Percentiles rank a stretch among this genome's conserved stretches.
Conservation (phyloP, 1,140 invertebrate species). For the Apis florea region DNA sequence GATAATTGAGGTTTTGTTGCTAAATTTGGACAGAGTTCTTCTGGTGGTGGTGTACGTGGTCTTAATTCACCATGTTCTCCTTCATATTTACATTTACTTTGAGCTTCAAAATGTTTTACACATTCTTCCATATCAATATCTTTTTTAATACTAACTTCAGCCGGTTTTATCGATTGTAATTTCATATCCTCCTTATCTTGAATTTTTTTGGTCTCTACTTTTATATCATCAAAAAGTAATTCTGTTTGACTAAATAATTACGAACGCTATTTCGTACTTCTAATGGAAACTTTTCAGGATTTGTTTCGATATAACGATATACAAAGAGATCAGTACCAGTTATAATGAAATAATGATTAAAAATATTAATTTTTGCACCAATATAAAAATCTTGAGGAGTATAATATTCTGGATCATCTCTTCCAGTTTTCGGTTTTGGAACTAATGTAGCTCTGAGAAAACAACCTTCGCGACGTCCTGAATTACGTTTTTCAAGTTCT, state of each 20-base stretch:
- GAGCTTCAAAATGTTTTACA: not conserved
- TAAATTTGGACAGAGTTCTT: conserved; percentile 36
- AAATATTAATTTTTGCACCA: conserved; percentile 83
- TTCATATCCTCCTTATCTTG: not conserved
- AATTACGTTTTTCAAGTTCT: conserved; percentile 84
- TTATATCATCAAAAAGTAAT: conserved; percentile 51
- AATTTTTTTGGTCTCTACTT: conserved; percentile 7
- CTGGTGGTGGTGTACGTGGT: conserved; percentile 13
- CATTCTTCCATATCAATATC: not conserved
- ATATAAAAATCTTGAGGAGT: conserved; percentile 86
- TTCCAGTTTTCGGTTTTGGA: conserved; percentile 84
- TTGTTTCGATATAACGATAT: conserved; percentile 86
- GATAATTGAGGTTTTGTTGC: not conserved
- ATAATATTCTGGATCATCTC: conserved; percentile 83
- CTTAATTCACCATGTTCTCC: conserved; percentile 28
- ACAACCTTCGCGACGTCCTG: conserved; percentile 85
- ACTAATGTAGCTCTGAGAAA: conserved; percentile 86
- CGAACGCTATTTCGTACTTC: conserved; percentile 83
- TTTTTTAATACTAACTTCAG: not conserved
- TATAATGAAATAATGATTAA: conserved; percentile 85
- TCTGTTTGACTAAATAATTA: conserved; percentile 81
- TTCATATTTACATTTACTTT: conserved; percentile 23
- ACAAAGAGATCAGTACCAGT: conserved; percentile 86
- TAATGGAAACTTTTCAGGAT: conserved; percentile 84
- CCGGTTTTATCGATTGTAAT: not conserved